These are phyloP conservation scores for Drosophila melanosoma DNA, from an alignment of 2,888 invertebrate species.

Conservation along the genomic window DNA sequence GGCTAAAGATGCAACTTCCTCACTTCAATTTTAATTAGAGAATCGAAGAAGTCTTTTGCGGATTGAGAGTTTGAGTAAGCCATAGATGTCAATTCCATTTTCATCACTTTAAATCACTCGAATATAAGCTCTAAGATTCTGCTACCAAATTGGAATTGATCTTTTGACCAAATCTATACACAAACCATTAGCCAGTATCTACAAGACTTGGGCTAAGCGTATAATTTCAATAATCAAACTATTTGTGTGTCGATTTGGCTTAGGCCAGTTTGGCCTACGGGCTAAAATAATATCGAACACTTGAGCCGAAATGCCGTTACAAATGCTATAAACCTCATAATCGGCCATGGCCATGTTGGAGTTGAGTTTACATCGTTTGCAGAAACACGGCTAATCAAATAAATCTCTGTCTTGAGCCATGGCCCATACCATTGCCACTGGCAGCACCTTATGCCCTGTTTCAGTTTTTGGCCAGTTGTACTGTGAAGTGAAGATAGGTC, in stretches of 20 bases:
- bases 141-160: slow-evolving; percentile 31
- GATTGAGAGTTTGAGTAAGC: background rate
- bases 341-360: slow-evolving; percentile 53
- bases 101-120: background rate
- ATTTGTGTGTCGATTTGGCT: slow-evolving; percentile 32
- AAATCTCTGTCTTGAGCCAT: slow-evolving; percentile 76
- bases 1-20: slow-evolving; percentile 13
- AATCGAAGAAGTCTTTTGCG: background rate
- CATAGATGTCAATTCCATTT: background rate
- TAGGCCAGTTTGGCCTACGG: slow-evolving; percentile 39
- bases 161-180: slow-evolving; percentile 14
- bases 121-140: background rate
- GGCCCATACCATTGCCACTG: slow-evolving; percentile 30
- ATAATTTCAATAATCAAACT: slow-evolving; percentile 56
- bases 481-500: slow-evolving; percentile 9
- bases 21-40: background rate
- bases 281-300: slow-evolving; percentile 37
- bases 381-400: slow-evolving; percentile 71
- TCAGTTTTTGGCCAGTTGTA: slow-evolving; percentile 18
- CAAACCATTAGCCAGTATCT: slow-evolving; percentile 22
- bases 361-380: slow-evolving; percentile 54
- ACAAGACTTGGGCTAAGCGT: slow-evolving; percentile 35
- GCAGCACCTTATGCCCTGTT: slow-evolving; percentile 30
- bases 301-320: slow-evolving; percentile 63
- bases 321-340: slow-evolving; percentile 66